Evolutionary conservation across 2,888 invertebrate genomes (phyloP), one percentile per base, ranked within the genome.

Genomic region (Elysia crispata): DNA sequence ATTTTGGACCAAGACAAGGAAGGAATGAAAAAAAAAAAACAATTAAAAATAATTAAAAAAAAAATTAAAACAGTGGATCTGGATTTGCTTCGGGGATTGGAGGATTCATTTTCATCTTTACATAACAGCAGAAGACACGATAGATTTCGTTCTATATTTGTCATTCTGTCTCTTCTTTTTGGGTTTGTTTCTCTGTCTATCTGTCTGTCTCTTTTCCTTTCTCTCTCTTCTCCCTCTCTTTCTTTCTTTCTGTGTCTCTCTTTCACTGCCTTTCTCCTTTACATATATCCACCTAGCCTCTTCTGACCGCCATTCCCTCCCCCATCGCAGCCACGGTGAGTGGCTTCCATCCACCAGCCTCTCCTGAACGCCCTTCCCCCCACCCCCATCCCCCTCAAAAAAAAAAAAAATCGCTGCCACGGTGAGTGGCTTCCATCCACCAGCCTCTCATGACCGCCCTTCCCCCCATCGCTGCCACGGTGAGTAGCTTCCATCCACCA

Each of bases 151-250:
- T 15, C 1, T 18, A 15, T 54, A 13, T 54, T 57, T 76, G 5
- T 41, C 30, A 8, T 28, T 1, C 5, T 57, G 3, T 57, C 20
- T 30, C 15, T 66, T 31, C 30, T 20, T 69, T 20, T 69, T n/a
- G n/a, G 18, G n/a, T n/a, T n/a, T 28, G 13, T 69, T 50, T 70
- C 50, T 50, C 67, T 76, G 13, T 76, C 76, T 76, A 41, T 41
- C 66, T 76, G 49, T 76, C 23, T 76, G 41, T 64, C 76, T 77
- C 77, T 69, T 50, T 77, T 30, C 49, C 77, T 69, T 31, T 30
- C 67, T 66, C 49, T 67, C 54, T 28, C 5, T 33, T 31, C 30
- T 25, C 31, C 13, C 49, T 13, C 30, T n/a, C 60, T 28, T 30
- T 13, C 33, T n/a, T 15, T 23, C 23, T 66, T 20, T 30, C 1